A percentile compares a stretch with the other conserved stretches of the same genome.
Evolutionary conservation across 2,113 vertebrate genomes (phyloP).

Genomic region (Psammodynastes pulverulentus): DNA sequence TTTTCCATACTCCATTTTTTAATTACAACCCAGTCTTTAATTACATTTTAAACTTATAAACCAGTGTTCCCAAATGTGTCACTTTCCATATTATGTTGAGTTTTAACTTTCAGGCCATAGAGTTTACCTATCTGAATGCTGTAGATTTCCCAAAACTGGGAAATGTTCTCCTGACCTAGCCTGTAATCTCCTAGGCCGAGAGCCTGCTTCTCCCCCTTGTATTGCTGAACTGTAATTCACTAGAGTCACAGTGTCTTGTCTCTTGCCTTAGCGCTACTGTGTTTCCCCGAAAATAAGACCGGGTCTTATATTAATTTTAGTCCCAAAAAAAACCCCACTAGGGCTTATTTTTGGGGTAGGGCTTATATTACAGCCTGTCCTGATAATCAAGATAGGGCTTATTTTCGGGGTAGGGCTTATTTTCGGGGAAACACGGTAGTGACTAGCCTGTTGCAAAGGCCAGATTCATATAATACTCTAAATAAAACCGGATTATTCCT

Average conservation of each 20-base stretch:
- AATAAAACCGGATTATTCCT: background rate
- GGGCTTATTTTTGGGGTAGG: no score
- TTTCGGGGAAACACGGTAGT: no score
- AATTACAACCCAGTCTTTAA: background rate
- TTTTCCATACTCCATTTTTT: background rate
- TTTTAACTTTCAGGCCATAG: background rate
- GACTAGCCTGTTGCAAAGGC: no score
- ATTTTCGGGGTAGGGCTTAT: no score
- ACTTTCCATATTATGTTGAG: background rate
- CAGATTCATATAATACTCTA: no score
- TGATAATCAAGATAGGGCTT: no score
- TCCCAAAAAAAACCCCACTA: no score
- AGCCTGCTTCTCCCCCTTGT: background rate
- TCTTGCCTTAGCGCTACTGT: background rate
- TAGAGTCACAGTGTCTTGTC: background rate
- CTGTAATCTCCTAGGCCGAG: background rate
- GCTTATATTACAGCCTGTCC: no score
- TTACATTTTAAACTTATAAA: background rate
- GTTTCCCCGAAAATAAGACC: no score
- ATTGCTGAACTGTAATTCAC: background rate
- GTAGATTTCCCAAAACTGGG: background rate
- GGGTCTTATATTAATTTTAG: no score
- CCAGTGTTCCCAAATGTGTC: background rate
- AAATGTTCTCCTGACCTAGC: no score
- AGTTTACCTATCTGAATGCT: background rate